Conservation (phyloP, 2,797 vertebrate species). For the Pogoniulus pusillus region DNA sequence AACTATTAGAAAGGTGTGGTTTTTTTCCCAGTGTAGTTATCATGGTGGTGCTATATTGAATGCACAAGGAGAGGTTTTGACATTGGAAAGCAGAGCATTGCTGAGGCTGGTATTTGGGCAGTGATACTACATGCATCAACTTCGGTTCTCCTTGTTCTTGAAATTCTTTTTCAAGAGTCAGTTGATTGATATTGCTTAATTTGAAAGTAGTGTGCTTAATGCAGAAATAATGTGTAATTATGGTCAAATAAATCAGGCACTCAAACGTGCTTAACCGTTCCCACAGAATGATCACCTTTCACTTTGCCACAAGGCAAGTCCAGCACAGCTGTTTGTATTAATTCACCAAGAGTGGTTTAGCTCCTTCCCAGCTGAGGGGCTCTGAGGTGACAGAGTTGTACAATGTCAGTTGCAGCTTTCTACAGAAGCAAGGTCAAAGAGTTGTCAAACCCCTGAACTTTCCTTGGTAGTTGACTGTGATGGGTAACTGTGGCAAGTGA, state of each 20-base stretch:
- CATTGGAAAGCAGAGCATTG: neutral
- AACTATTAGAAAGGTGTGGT: neutral
- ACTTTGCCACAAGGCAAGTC: neutral
- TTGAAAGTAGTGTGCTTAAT: neutral
- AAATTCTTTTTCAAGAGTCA: neutral
- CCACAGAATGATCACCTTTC: neutral
- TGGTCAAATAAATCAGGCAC: neutral
- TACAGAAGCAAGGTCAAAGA: neutral
- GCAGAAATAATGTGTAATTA: neutral
- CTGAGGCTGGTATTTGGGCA: neutral
- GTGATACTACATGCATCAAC: fast-evolving
- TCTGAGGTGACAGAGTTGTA: neutral
- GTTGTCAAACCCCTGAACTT: neutral
- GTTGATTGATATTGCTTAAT: neutral
- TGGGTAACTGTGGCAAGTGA: neutral
- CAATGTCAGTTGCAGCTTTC: neutral
- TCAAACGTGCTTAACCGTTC: neutral
- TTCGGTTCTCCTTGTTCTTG: neutral
- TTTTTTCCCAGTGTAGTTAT: neutral
- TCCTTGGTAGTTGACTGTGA: neutral
- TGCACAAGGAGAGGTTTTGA: neutral
- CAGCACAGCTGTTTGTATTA: neutral
- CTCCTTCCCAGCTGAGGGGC: fast-evolving
- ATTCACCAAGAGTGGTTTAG: neutral
- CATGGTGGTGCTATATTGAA: neutral